Evolutionary conservation across 2,113 vertebrate species (phyloP).

Genomic region (Holacanthus passer): DNA sequence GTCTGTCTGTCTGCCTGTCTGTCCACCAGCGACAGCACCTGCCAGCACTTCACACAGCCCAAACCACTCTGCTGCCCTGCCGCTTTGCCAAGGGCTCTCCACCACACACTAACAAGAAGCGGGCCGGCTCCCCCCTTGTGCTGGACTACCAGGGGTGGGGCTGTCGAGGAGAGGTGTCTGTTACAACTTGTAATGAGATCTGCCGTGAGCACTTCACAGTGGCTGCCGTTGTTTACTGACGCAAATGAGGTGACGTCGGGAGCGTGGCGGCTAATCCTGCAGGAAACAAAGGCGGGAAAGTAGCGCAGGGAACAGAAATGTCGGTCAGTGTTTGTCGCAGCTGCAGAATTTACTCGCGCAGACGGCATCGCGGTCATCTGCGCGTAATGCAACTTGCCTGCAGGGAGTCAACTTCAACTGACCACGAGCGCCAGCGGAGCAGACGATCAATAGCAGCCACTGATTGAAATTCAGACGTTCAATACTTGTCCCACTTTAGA

Average conservation of each 20-base stretch:
- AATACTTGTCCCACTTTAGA: conserved; percentile 67
- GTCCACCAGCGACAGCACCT: conserved; percentile 40
- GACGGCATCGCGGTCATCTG: background rate
- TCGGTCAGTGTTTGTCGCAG: background rate
- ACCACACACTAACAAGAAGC: conserved; percentile 30
- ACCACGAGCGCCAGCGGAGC: background rate
- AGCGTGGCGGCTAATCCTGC: conserved; percentile 26
- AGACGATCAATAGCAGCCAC: conserved; percentile 55
- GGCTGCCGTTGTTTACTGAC: conserved; percentile 46
- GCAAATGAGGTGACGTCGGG: conserved; percentile 32
- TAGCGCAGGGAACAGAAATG: background rate
- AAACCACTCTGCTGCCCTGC: conserved; percentile 41
- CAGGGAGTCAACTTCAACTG: conserved; percentile 36
- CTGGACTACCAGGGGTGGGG: conserved; percentile 24
- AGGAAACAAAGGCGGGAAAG: conserved; percentile 3
- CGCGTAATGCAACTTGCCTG: background rate
- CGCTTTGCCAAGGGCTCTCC: conserved; percentile 49
- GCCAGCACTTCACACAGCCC: conserved; percentile 60
- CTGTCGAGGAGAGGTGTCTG: conserved; percentile 31
- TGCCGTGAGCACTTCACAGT: conserved; percentile 26
- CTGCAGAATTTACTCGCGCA: background rate
- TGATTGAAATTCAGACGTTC: conserved; percentile 73
- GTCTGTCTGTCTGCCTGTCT: background rate
- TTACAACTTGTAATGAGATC: conserved; percentile 68
- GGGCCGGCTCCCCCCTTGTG: conserved; percentile 3